phyloP scores from a whole-genome alignment of 1,140 invertebrate genomes.

The Drosophila orosa region DNA sequence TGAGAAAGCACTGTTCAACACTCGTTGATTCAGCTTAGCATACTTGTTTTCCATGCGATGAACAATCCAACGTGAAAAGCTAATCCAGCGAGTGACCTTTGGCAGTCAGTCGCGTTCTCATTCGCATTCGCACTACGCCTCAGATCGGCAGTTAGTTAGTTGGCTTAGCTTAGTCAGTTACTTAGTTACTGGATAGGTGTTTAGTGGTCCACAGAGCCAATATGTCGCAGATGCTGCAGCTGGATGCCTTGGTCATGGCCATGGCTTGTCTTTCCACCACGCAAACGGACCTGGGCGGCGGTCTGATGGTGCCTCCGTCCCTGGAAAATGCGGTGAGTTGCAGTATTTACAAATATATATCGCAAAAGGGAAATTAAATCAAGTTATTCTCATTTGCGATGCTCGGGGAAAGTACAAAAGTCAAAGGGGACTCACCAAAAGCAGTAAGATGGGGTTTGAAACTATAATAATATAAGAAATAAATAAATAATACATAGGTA shows the following conservation, averaged over 20 bases:
- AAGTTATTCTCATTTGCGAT: neutral
- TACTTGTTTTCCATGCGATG: conserved; percentile 31
- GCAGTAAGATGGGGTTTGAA: neutral
- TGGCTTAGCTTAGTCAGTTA: conserved; percentile 4
- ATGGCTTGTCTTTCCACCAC: conserved; percentile 71
- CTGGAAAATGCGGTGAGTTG: conserved; percentile 48
- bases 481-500: neutral
- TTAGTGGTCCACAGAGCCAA: neutral
- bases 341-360: neutral
- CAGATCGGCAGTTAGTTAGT: conserved; percentile 22
- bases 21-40: conserved; percentile 23
- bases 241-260: conserved; percentile 71
- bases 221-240: conserved; percentile 66
- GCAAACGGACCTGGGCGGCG: conserved; percentile 46
- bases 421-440: neutral
- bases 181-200: neutral
- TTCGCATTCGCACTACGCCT: conserved; percentile 18
- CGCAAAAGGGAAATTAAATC: neutral
- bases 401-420: neutral
- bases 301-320: conserved; percentile 22
- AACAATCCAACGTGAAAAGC: conserved; percentile 11
- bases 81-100: conserved; percentile 39
- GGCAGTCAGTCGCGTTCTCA: conserved; percentile 11
- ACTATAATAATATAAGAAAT: too few species aligned
- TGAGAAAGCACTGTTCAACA: conserved; percentile 24